Percentiles rank a stretch among this genome's conserved stretches.
phyloP scores from a whole-genome alignment of 2,113 vertebrate species.

The Poeciliopsis turrubarensis region DNA sequence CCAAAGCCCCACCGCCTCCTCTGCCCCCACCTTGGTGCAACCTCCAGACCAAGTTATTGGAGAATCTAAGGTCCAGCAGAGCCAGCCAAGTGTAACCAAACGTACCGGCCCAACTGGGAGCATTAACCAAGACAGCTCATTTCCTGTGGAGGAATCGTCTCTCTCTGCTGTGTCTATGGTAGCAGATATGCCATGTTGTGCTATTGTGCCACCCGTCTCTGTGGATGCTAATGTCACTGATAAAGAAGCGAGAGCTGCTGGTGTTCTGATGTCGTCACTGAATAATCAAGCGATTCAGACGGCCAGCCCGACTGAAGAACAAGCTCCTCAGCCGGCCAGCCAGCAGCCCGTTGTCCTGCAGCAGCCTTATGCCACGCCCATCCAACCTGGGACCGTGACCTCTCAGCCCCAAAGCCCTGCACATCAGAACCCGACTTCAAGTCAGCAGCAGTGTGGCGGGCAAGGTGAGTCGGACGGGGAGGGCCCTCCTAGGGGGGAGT shows the following conservation, averaged over 20 bases:
- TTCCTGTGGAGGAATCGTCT: conserved; percentile 70
- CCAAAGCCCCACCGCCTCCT: conserved; percentile 40
- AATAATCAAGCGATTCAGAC: conserved; percentile 52
- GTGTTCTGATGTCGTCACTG: conserved; percentile 47
- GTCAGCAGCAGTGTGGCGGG: conserved; percentile 61
- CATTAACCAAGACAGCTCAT: conserved; percentile 24
- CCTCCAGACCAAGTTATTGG: conserved; percentile 20
- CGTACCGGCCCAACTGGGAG: background rate
- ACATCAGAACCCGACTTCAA: conserved; percentile 51
- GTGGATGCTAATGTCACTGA: conserved; percentile 60
- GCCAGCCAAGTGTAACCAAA: conserved; percentile 52
- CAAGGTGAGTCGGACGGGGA: conserved; percentile 90
- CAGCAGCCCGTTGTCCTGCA: conserved; percentile 77
- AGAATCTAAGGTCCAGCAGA: conserved; percentile 57
- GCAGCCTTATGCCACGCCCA: conserved; percentile 76
- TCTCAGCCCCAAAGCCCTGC: conserved; percentile 78
- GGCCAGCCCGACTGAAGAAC: conserved; percentile 52
- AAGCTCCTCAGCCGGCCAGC: conserved; percentile 57
- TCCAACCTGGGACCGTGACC: conserved; percentile 55
- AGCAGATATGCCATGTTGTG: conserved; percentile 78
- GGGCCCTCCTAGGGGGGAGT: conserved; percentile 86
- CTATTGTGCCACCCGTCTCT: conserved; percentile 70
- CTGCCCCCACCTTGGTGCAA: conserved; percentile 37
- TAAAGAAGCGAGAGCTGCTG: conserved; percentile 29
- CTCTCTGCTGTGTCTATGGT: conserved; percentile 68